Base-by-base conservation (phyloP, 30 jellyfish, hydroid and myxozoan genomes). In the Cassiopea xamachana region DNA sequence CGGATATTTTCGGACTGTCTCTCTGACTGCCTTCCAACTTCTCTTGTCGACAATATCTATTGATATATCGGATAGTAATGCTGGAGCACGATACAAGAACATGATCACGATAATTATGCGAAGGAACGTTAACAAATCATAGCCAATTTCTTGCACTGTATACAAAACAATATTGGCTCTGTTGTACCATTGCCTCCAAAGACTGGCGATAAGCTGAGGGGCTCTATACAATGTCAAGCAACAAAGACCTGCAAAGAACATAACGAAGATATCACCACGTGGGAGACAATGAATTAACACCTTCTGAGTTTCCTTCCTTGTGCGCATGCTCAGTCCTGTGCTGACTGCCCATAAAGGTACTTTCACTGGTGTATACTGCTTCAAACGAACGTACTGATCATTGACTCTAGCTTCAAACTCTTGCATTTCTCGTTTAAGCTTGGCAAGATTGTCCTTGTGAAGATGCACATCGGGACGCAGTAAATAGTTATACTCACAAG, bases 61-160 rank as follows among this genome's bases (percentile, higher is more conserved):
- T 6, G 89, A 64, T 43, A 96, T 73, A 45, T 96, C 99, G 19
- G 93, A 92, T 2, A 96, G 43, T 80, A 96, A 69, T 7, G 85
- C 55, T 39, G 99, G 99, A 1, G 99, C 99, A n/a, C 99, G 97
- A 73, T 96, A 96, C 16, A 96, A 7, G 86, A 60, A 92, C 59
- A 84, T n/a, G 4, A 96, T 4, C 61, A 92, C 98, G 58, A 96
- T 55, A 19, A 96, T 43, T 50, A 96, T 92, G 62, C 90, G 91
- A 60, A 88, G 49, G 13, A 96, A 16, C 12, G 99, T 87, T 48
- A 96, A 45, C 16, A 91, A 48, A 81, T 96, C 99, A 13, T 73
- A 67, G 55, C 95, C 93, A 69, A 92, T 87, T 72, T 91, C 98
- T 48, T 80, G 85, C 16, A 87, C 18, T 19, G 99, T 96, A n/a